Percentiles rank a stretch among this genome's conserved stretches.
phyloP scores from a whole-genome alignment of 2,888 invertebrate species.

The Agrochola lychnidis region DNA sequence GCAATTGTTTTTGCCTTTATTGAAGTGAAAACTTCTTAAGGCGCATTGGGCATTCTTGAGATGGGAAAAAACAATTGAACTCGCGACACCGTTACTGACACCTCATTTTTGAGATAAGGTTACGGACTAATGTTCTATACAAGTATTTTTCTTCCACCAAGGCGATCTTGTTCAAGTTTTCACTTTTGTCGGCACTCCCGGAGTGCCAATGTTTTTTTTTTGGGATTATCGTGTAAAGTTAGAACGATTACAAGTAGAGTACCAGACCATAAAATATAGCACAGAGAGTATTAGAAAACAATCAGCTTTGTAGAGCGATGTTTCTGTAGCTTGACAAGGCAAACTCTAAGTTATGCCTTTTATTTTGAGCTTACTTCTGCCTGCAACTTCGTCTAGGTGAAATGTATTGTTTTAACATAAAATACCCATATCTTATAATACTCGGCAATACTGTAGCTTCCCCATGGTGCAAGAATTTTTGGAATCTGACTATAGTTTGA shows the following conservation, averaged over 20 bases:
- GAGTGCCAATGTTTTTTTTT: conserved; percentile 9
- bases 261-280: conserved; percentile 1
- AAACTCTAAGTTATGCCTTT: background rate
- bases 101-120: too few relatives aligned
- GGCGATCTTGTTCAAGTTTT: too few relatives aligned
- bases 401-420: too few relatives aligned
- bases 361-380: background rate
- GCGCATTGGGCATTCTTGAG: too few relatives aligned
- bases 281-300: background rate
- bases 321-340: background rate
- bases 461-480: background rate
- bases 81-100: too few relatives aligned
- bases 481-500: too few relatives aligned
- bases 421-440: too few relatives aligned
- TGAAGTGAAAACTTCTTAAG: too few relatives aligned
- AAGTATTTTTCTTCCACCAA: too few relatives aligned
- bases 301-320: background rate
- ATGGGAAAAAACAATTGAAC: too few relatives aligned
- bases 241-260: conserved; percentile 8
- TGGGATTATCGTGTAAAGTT: conserved; percentile 15
- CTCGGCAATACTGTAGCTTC: background rate
- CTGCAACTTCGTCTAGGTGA: rapidly evolving
- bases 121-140: too few relatives aligned
- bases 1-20: conserved; percentile 20
- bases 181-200: too few relatives aligned